These are phyloP conservation scores for Plutomurus gul DNA, from an alignment of 1,140 invertebrate species.

Conservation along the genomic window DNA sequence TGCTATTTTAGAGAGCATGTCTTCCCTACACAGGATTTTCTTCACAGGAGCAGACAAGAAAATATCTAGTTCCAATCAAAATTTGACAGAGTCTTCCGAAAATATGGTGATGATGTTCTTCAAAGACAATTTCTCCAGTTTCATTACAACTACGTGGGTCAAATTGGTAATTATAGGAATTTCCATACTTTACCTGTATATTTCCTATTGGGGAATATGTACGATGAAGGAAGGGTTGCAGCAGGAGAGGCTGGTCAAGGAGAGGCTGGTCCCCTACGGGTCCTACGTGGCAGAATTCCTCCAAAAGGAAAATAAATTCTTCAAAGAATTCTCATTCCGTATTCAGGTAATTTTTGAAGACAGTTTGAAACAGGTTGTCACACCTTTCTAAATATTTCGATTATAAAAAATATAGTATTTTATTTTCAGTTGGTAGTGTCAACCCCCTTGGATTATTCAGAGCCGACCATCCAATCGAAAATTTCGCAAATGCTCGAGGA, in stretches of 20 bases:
- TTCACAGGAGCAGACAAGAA: conserved; percentile 84
- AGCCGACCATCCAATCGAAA: conserved; percentile 73
- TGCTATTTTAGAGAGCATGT: conserved; percentile 63
- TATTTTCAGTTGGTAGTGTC: no score
- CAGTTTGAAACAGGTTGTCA: conserved; percentile 80
- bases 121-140: conserved; percentile 73
- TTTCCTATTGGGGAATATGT: conserved; percentile 84
- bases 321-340: conserved; percentile 85
- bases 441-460: conserved; percentile 73
- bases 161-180: conserved; percentile 65
- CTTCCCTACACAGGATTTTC: conserved; percentile 81
- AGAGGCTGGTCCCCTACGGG: conserved; percentile 65
- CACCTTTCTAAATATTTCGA: no score
- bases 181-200: conserved; percentile 78
- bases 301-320: conserved; percentile 83
- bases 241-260: conserved; percentile 74
- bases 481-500: conserved; percentile 77
- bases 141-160: conserved; percentile 75
- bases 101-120: conserved; percentile 78
- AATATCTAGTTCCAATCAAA: conserved; percentile 75
- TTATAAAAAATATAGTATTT: no score
- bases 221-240: conserved; percentile 87
- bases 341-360: conserved; percentile 72
- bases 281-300: conserved; percentile 80
- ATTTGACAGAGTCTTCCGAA: conserved; percentile 73